These are phyloP conservation scores for Rhineura floridana DNA, from an alignment of 2,113 vertebrate genomes.

Conservation along the genomic window DNA sequence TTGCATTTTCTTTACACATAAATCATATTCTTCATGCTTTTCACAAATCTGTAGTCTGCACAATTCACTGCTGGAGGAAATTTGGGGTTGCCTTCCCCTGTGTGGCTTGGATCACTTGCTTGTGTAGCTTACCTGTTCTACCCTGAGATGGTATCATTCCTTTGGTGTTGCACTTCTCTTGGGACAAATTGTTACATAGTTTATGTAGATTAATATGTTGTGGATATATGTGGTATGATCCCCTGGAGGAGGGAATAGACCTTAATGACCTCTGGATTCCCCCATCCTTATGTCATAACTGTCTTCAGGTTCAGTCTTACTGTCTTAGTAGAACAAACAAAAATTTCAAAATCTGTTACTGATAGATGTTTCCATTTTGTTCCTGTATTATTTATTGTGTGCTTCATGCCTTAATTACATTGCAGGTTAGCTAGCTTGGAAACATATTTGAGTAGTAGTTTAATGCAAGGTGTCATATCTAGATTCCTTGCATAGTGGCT, in stretches of 20 bases:
- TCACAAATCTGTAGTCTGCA: constrained; percentile 42
- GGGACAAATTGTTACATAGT: too few relatives aligned
- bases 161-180: neutral
- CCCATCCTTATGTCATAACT: neutral
- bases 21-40: constrained; percentile 46
- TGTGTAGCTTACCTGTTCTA: neutral
- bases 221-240: neutral
- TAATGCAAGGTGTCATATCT: neutral
- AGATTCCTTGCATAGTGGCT: neutral
- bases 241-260: neutral
- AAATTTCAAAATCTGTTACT: neutral
- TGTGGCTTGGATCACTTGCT: neutral
- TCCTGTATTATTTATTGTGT: neutral
- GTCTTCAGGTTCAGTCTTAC: neutral
- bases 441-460: neutral
- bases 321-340: neutral
- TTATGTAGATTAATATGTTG: neutral
- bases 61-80: constrained; percentile 36
- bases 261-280: neutral
- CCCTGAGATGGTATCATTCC: neutral
- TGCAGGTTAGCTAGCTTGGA: neutral
- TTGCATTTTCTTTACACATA: constrained; percentile 10
- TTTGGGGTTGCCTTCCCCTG: neutral
- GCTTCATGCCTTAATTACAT: neutral
- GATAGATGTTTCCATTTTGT: neutral